Base-by-base conservation (phyloP, 1,140 invertebrate species). In the Pollicipes pollicipes region DNA sequence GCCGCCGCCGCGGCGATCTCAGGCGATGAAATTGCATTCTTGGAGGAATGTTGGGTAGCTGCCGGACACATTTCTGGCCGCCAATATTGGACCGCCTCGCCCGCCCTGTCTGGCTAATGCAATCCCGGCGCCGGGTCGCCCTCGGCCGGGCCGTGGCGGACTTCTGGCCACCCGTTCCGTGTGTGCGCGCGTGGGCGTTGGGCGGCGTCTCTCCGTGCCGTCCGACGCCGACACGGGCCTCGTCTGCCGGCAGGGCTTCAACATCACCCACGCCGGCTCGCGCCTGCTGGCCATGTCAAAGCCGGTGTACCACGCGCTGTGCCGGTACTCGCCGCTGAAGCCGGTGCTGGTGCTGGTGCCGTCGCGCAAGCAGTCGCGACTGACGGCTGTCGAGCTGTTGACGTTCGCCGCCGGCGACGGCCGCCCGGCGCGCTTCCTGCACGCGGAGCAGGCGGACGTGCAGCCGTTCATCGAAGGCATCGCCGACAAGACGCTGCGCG, bases 301-400 rank as follows among this genome's bases (percentile, higher is more conserved):
- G 78, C 97, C 97, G 0, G 89, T 94, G 0, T 99, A 98, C 80
- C 95, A 97, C 78, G 88, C 93, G 0, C 91, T 99, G n/a, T 75
- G 90, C 1, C 86, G 91, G 66, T 86, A 96, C 77, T 92, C 92
- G 69, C 86, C 89, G 0, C 86, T 88, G 73, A 93, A 93, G 77
- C 95, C 97, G 0, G 91, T 89, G 0, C 88, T 97, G 66, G 87
- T 99, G n/a, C 99, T 98, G 81, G 97, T 99, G 0, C 95, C 97
- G 3, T 93, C 91, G 1, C 82, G 96, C 0, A 92, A 95, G 75
- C 93, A 97, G 80, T 91, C 95, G 0, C 84, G 93, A 70, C 82
- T 98, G 4, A 94, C 94, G 0, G 96, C 97, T 0, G 93, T 97
- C 70, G 96, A 99, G 81, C 82, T 99, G 30, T 79, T 99, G 32